Conservation (phyloP, 2,888 invertebrate genomes). For the Tupiocoris notatus region DNA sequence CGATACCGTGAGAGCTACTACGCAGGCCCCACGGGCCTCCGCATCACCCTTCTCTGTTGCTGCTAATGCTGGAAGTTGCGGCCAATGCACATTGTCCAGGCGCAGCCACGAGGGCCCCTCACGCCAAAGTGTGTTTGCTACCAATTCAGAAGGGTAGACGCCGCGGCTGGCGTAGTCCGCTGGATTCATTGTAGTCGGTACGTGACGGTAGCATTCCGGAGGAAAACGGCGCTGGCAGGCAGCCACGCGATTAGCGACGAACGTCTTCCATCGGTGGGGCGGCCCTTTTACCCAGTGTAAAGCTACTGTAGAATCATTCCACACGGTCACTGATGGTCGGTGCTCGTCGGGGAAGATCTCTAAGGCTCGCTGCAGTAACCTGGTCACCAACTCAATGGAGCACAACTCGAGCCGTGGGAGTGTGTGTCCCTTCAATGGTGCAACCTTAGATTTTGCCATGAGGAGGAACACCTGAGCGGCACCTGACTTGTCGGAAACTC, state of each 20-base stretch:
- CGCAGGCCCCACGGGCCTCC: too few relatives aligned
- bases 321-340: background rate
- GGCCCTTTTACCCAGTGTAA: slow-evolving; percentile 1
- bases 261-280: slow-evolving; percentile 17
- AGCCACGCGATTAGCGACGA: slow-evolving; percentile 19
- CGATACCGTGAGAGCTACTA: too few relatives aligned
- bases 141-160: background rate
- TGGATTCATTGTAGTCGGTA: slow-evolving; percentile 5
- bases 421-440: slow-evolving; percentile 42
- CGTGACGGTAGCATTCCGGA: slow-evolving; percentile 11
- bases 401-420: slow-evolving; percentile 46
- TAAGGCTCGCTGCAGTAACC: slow-evolving; percentile 6
- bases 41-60: too few relatives aligned
- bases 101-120: slow-evolving; percentile 1
- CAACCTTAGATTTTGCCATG: slow-evolving; percentile 42
- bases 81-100: background rate
- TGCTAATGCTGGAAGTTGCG: too few relatives aligned
- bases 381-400: slow-evolving; percentile 16
- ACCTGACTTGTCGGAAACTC: background rate
- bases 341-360: background rate
- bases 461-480: too few relatives aligned
- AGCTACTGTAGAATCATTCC: slow-evolving; percentile 11
- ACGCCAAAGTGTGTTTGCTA: background rate
- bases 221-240: background rate
- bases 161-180: slow-evolving; percentile 23